Percentiles rank a stretch among this genome's conserved stretches.
These are phyloP conservation scores for Coluber constrictor DNA, from an alignment of 2,797 vertebrate genomes.

Conservation along the genomic window DNA sequence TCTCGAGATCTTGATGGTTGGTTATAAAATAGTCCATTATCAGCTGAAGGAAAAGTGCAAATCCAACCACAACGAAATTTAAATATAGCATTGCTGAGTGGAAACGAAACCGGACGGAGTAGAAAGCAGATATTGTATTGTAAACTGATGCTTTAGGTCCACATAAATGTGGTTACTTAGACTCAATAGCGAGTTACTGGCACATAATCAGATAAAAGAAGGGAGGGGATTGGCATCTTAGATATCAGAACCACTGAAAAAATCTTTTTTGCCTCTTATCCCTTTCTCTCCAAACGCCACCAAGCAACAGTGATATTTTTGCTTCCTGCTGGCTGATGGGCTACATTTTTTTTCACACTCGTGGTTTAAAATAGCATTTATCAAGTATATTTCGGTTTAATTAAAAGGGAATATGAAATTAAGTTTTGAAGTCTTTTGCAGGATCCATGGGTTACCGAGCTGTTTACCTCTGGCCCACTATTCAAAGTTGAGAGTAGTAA, in stretches of 20 bases:
- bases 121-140: neutral
- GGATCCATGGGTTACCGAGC: neutral
- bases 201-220: neutral
- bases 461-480: neutral
- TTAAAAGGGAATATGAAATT: neutral
- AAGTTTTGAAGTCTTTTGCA: neutral
- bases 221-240: neutral
- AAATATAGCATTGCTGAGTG: neutral
- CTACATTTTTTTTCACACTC: neutral
- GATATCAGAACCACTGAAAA: neutral
- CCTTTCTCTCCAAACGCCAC: neutral
- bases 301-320: neutral
- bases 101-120: neutral
- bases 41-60: neutral
- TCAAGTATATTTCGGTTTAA: neutral
- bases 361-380: neutral
- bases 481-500: neutral
- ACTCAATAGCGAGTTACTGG: neutral
- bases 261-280: neutral
- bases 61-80: neutral
- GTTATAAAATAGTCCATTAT: neutral
- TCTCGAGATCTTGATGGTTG: neutral
- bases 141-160: neutral
- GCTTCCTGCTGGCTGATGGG: too few species aligned
- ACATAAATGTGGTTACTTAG: neutral